These are phyloP conservation scores for Drymodes brunneopygia DNA, from an alignment of 2,113 vertebrate species.

Conservation along the genomic window DNA sequence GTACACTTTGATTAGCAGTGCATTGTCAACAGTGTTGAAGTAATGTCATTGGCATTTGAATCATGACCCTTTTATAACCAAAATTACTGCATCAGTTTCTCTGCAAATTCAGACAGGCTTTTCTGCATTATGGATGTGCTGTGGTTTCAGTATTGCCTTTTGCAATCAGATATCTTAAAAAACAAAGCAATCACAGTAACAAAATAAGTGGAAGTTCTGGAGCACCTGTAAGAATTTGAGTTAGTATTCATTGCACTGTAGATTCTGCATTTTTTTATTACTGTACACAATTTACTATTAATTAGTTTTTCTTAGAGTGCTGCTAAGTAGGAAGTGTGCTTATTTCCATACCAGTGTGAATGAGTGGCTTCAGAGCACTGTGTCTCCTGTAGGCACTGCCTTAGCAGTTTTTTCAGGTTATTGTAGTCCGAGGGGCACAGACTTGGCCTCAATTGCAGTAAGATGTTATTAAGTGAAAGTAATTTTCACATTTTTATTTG, in stretches of 20 bases:
- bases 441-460: neutral
- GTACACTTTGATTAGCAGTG: neutral
- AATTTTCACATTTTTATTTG: neutral
- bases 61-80: neutral
- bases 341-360: neutral
- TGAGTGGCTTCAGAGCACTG: neutral
- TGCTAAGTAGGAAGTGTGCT: neutral
- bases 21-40: neutral
- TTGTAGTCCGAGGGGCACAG: rapidly evolving
- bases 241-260: neutral
- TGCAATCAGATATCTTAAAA: neutral
- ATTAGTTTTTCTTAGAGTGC: neutral
- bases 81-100: neutral
- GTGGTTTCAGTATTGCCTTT: neutral
- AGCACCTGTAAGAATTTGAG: neutral
- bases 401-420: neutral
- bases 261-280: neutral
- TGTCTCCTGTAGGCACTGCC: neutral
- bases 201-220: neutral
- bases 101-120: neutral
- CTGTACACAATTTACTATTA: neutral
- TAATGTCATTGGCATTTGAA: neutral
- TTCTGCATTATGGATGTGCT: neutral
- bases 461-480: neutral
- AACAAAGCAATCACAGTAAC: neutral